These are phyloP conservation scores for Tauraco hartlaubi DNA, from an alignment of 2,797 vertebrate genomes.

Conservation along the genomic window DNA sequence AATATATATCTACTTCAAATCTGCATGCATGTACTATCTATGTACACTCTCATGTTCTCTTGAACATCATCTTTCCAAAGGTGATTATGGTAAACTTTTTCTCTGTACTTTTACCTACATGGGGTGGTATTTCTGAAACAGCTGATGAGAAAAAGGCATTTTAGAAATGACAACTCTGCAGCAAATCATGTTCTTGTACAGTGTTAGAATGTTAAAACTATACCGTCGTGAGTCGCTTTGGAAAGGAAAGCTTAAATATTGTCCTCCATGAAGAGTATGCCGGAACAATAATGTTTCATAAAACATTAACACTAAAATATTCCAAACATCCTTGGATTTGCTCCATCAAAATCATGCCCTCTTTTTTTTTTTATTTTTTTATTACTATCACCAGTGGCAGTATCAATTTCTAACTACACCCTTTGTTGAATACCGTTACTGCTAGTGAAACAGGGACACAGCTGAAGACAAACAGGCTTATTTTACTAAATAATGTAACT, in stretches of 20 bases:
- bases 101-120: not conserved
- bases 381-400: not conserved
- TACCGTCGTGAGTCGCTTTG: not conserved
- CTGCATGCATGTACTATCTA: not conserved
- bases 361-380: not conserved
- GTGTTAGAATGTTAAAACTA: not conserved
- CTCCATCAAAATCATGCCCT: conserved; percentile 3
- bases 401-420: not conserved
- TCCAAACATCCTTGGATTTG: conserved; percentile 40
- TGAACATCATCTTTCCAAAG: not conserved
- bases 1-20: not conserved
- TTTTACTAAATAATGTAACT: conserved; percentile 46
- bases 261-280: conserved; percentile 3
- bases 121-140: not conserved
- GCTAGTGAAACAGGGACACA: not conserved
- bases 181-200: conserved; percentile 3
- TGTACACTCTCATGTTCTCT: not conserved
- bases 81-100: not conserved
- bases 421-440: not conserved
- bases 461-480: conserved; percentile 33
- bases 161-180: not conserved
- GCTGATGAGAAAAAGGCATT: not conserved
- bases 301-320: conserved; percentile 48
- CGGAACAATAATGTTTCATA: conserved; percentile 30
- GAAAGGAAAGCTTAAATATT: conserved; percentile 58